Percentiles rank a stretch among this genome's conserved stretches.
Conservation (phyloP, 2,888 invertebrate genomes). For the Euzophera pinguis region DNA sequence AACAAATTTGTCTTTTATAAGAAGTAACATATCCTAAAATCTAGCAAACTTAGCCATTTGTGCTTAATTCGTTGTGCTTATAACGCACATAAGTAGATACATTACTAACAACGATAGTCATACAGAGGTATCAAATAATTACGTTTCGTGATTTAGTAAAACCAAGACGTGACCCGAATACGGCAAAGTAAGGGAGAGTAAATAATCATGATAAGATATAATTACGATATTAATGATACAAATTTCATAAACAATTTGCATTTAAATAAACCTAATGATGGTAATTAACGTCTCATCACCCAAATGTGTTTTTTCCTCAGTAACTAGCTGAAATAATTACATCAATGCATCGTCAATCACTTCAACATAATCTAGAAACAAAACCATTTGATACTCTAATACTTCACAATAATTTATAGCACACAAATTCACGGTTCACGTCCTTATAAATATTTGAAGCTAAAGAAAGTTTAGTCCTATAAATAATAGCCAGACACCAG, state of each 20-base stretch:
- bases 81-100: slow-evolving; percentile 37
- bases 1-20: slow-evolving; percentile 66
- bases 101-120: slow-evolving; percentile 32
- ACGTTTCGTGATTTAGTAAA: slow-evolving; percentile 12
- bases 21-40: slow-evolving; percentile 57
- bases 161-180: too few species aligned
- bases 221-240: too few species aligned
- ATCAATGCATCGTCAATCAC: slow-evolving; percentile 9
- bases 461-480: slow-evolving; percentile 39
- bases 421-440: slow-evolving; percentile 39
- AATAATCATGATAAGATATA: too few species aligned
- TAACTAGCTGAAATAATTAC: too few species aligned
- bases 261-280: too few species aligned
- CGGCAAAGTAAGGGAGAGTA: too few species aligned
- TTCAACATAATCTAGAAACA: slow-evolving; percentile 19
- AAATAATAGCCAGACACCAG: slow-evolving; percentile 46
- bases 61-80: slow-evolving; percentile 58
- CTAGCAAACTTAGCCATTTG: slow-evolving; percentile 58
- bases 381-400: slow-evolving; percentile 33
- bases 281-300: too few species aligned
- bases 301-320: too few species aligned
- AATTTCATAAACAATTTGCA: too few species aligned
- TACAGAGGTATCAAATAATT: slow-evolving; percentile 41
- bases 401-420: slow-evolving; percentile 41
- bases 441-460: slow-evolving; percentile 41